Evolutionary conservation across 2,797 vertebrate genomes (phyloP).

Genomic region (Danio tinwini): DNA sequence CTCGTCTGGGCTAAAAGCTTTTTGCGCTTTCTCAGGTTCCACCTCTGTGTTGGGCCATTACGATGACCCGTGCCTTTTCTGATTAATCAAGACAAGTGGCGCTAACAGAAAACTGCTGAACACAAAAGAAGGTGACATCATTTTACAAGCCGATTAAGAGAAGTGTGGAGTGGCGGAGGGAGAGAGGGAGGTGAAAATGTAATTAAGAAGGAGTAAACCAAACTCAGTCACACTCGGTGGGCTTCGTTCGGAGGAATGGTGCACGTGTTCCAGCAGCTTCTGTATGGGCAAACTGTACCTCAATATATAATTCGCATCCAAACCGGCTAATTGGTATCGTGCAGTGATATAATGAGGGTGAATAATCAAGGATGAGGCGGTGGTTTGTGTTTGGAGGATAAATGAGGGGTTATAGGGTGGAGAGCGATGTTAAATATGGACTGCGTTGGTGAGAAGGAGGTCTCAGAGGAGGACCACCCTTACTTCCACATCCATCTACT

Average conservation of each 20-base stretch:
- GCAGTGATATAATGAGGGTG: constrained; percentile 31
- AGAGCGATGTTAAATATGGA: constrained; percentile 46
- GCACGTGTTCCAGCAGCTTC: background rate
- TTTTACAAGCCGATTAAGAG: constrained; percentile 83
- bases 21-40: constrained; percentile 84
- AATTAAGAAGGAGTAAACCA: constrained; percentile 51
- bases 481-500: constrained; percentile 31
- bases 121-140: constrained; percentile 87
- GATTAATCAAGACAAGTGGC: constrained; percentile 89
- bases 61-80: constrained; percentile 77
- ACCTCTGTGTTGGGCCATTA: constrained; percentile 85
- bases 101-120: constrained; percentile 88
- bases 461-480: constrained; percentile 48
- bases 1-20: constrained; percentile 82
- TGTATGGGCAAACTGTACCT: background rate
- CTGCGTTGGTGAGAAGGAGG: constrained; percentile 8
- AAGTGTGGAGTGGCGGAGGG: constrained; percentile 49
- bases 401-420: constrained; percentile 31
- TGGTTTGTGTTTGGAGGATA: constrained; percentile 27
- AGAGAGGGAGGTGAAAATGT: constrained; percentile 45
- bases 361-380: constrained; percentile 23
- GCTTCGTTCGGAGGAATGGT: background rate
- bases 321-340: constrained; percentile 57
- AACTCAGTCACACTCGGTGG: background rate
- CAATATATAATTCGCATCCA: constrained; percentile 51